Percentiles rank a stretch among this genome's conserved stretches.
phyloP scores from a whole-genome alignment of 2,113 vertebrate species.

The Diphyllodes magnificus region DNA sequence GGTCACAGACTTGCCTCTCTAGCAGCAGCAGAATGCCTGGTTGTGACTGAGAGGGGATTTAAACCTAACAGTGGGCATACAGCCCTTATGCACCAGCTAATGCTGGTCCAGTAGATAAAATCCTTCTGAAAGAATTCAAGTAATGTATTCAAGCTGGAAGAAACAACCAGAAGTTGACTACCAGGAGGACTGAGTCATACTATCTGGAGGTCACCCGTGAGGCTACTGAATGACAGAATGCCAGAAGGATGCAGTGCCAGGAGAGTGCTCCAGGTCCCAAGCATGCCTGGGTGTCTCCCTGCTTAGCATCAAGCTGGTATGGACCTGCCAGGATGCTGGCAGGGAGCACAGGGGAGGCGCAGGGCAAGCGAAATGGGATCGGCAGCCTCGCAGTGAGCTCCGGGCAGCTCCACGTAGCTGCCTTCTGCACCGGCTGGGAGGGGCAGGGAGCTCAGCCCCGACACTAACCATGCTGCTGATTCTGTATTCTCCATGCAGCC shows the following conservation, averaged over 20 bases:
- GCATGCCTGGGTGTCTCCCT: background rate
- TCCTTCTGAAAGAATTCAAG: background rate
- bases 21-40: background rate
- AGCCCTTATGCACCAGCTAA: background rate
- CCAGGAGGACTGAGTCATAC: slow-evolving; percentile 38
- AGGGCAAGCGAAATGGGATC: background rate
- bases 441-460: background rate
- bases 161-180: slow-evolving; percentile 16
- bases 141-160: slow-evolving; percentile 9
- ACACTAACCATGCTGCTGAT: background rate
- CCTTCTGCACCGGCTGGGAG: background rate
- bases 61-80: background rate
- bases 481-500: background rate
- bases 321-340: rapidly evolving
- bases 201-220: background rate
- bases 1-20: background rate
- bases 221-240: background rate
- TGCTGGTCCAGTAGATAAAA: background rate
- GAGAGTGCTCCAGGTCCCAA: rapidly evolving
- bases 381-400: rapidly evolving
- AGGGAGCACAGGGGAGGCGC: rapidly evolving
- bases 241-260: background rate
- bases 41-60: background rate
- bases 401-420: background rate
- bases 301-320: background rate